Conservation (phyloP, 1,140 invertebrate species). For the Tetraneura akinire region DNA sequence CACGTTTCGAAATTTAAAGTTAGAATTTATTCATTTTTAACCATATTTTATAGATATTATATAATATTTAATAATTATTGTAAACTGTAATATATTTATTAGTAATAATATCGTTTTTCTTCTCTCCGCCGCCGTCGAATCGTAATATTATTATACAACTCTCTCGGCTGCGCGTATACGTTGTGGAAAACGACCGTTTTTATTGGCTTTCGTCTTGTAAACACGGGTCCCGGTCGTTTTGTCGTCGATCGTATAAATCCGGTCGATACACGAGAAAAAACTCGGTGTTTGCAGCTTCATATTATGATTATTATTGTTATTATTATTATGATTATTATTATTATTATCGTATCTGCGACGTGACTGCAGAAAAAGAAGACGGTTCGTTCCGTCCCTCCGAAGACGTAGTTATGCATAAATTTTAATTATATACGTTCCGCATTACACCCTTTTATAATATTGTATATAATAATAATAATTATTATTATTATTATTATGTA, state of each 20-base stretch:
- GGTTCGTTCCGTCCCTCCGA: not conserved
- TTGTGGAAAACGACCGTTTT: not conserved
- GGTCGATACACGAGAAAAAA: conserved; percentile 43
- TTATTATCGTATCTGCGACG: not conserved
- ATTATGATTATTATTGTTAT: too few species aligned
- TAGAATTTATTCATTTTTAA: too few species aligned
- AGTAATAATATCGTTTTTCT: too few species aligned
- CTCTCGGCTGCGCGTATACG: too few species aligned
- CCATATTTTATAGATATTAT: too few species aligned
- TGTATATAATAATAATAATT: too few species aligned
- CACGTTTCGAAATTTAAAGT: too few species aligned
- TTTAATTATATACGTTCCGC: conserved; percentile 35
- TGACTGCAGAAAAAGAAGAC: not conserved
- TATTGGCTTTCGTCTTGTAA: conserved; percentile 24
- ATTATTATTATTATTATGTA: too few species aligned
- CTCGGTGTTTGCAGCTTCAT: not conserved
- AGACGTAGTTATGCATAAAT: conserved; percentile 4
- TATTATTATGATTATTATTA: too few species aligned
- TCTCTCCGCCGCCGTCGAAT: too few species aligned
- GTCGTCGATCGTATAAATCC: conserved; percentile 16
- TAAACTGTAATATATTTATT: too few species aligned
- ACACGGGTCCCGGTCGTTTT: not conserved
- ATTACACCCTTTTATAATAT: conserved; percentile 40
- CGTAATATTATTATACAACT: not conserved
- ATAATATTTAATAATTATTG: too few species aligned